Evolutionary conservation across 2,888 invertebrate species (phyloP).

Genomic region (Phalera bucephala): DNA sequence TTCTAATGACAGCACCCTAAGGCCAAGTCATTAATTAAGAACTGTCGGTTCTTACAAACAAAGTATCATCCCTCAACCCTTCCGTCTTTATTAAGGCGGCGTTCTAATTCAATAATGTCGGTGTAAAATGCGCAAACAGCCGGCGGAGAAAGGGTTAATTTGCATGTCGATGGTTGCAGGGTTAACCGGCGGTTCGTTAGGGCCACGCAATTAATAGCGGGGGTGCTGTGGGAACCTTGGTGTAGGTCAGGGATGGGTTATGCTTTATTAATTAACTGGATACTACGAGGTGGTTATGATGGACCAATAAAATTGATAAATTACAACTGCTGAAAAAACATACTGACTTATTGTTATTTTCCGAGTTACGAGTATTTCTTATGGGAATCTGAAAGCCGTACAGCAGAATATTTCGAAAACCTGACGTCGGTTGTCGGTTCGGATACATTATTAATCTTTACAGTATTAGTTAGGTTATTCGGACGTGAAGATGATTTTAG

Average conservation of each 20-base stretch:
- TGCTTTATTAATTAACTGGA: constrained; percentile 21
- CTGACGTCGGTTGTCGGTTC: too few relatives aligned
- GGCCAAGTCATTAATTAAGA: constrained; percentile 74
- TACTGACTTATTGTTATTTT: too few relatives aligned
- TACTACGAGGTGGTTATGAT: too few relatives aligned
- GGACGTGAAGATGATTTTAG: too few relatives aligned
- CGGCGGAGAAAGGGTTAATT: constrained; percentile 79
- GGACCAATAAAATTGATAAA: too few relatives aligned
- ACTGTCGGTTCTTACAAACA: constrained; percentile 64
- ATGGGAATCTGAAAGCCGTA: too few relatives aligned
- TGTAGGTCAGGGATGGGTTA: constrained; percentile 62
- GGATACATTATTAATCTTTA: too few relatives aligned
- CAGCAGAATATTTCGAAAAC: too few relatives aligned
- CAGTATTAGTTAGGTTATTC: too few relatives aligned
- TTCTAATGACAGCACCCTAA: constrained; percentile 64
- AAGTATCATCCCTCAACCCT: constrained; percentile 75
- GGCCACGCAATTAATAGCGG: constrained; percentile 72
- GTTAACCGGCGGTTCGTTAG: constrained; percentile 80
- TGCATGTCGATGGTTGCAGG: constrained; percentile 76
- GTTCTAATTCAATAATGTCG: constrained; percentile 77
- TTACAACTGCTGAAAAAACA: too few relatives aligned
- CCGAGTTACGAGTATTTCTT: too few relatives aligned
- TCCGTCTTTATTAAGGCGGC: constrained; percentile 48
- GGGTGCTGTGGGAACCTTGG: constrained; percentile 73
- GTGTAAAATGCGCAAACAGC: constrained; percentile 74